Base-by-base conservation (phyloP, 1,140 invertebrate species). In the Protaetia brevitarsis region DNA sequence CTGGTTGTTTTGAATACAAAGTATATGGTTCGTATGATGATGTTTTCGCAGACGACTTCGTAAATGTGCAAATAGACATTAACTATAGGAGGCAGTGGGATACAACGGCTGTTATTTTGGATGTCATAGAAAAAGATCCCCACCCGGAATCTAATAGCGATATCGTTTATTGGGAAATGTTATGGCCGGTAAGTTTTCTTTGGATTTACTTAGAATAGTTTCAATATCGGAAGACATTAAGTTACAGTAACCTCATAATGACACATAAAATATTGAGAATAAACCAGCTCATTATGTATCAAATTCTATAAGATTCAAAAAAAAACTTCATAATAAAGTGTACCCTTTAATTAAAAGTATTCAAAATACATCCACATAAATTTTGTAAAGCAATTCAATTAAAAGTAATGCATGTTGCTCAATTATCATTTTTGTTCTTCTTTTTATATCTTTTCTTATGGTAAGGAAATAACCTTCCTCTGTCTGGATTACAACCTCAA, bases 131-230 rank as follows among this genome's bases (percentile, higher is more conserved):
- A 70, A 82, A 83, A 19, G 87, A 93, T 75, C 83, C 85, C 13
- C 69, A 70, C 59, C 21, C 70, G 1, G 69, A 76, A 27, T 82
- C 82, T n/a, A 81, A 82, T 64, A 87, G 86, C 59, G 90, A 93
- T 78, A 78, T 94, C 23, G 82, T 94, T 59, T 93, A 94, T 73
- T 95, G 92, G 92, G 92, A 94, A 80, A 90, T 93, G 78, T 81
- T 88, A 67, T 94, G 92, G 90, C 92, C 93, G 69, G 88, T 91
- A 79, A 83, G 84, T 82, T 26, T 61, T 64, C 63, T 63, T n/a
- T 11, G 11, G 11, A 29, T 29, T 59, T 26, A 19, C 16, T 30
- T 5, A 0, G 16, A 6, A 29, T 30, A 59, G n/a, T 0, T 51
- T 51, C 21, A 2, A 19, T 6, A 1, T 11, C 31, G 8, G 13